Evolutionary conservation across 2,888 invertebrate species (phyloP).

Genomic region (Polydrusus pterygomalis): DNA sequence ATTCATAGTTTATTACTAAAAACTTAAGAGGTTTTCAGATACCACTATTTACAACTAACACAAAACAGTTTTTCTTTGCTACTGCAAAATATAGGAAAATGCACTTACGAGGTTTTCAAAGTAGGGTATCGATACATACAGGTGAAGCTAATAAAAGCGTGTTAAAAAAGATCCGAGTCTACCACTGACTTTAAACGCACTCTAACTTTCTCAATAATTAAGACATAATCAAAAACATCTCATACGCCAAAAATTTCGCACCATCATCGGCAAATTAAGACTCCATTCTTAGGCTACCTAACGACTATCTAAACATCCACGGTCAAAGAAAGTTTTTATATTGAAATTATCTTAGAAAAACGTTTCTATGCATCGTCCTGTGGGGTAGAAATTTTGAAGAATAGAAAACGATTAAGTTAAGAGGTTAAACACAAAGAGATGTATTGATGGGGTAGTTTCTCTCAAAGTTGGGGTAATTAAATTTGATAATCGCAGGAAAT

Average conservation of each 20-base stretch:
- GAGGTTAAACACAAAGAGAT: constrained; percentile 50
- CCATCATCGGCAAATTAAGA: constrained; percentile 38
- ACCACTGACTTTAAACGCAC: not conserved
- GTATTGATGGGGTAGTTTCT: constrained; percentile 49
- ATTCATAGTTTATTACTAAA: too few relatives aligned
- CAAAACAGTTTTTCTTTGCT: too few relatives aligned
- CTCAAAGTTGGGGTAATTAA: constrained; percentile 48
- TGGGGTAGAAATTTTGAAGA: constrained; percentile 52
- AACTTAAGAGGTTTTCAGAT: too few relatives aligned
- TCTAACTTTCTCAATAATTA: constrained; percentile 19
- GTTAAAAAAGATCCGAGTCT: too few relatives aligned
- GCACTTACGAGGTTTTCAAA: too few relatives aligned
- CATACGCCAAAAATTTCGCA: constrained; percentile 20
- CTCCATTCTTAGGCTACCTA: constrained; percentile 22
- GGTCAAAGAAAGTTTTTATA: constrained; percentile 32
- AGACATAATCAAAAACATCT: constrained; percentile 10
- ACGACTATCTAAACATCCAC: constrained; percentile 38
- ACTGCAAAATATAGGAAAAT: too few relatives aligned
- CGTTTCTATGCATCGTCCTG: constrained; percentile 47
- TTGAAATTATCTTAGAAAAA: constrained; percentile 45
- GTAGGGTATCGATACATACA: too few relatives aligned
- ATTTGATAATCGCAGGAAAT: constrained; percentile 52
- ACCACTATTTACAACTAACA: too few relatives aligned
- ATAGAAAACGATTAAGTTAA: constrained; percentile 55
- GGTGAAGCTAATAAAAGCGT: too few relatives aligned